Percentiles rank a stretch among this genome's conserved stretches.
phyloP scores from a whole-genome alignment of 2,113 vertebrate species.

The Psephotus haematonotus region DNA sequence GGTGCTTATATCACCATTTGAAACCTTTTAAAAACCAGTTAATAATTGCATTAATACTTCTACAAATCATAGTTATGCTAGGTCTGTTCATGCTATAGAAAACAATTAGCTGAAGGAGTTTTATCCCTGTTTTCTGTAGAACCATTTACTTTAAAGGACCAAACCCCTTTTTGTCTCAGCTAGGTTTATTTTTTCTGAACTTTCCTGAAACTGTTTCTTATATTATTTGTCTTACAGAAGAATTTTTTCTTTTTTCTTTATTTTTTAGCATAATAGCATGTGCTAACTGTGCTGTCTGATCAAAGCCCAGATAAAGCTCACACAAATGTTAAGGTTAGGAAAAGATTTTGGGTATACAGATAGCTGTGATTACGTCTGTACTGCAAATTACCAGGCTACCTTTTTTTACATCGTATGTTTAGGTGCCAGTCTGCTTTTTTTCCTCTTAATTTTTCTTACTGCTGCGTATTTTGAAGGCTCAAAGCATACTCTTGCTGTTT shows the following conservation, averaged over 20 bases:
- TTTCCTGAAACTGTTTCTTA: background rate
- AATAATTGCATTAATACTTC: background rate
- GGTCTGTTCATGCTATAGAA: background rate
- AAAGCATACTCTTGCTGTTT: background rate
- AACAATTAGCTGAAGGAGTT: background rate
- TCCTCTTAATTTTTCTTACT: conserved; percentile 8
- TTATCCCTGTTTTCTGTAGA: background rate
- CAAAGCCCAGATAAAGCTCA: background rate
- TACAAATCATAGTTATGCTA: background rate
- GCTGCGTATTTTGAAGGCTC: background rate
- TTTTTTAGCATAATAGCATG: background rate
- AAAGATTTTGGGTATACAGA: background rate
- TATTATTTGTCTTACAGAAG: background rate
- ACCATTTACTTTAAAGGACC: background rate
- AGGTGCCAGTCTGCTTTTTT: background rate
- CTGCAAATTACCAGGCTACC: background rate
- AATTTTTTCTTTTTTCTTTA: background rate
- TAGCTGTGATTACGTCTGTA: background rate
- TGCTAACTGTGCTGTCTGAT: background rate
- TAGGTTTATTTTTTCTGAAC: background rate
- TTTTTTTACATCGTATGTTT: background rate
- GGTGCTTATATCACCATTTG: background rate
- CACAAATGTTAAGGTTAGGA: background rate
- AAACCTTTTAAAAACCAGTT: background rate
- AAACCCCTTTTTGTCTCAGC: background rate